Percentiles rank a stretch among this genome's conserved stretches.
Evolutionary conservation across 2,113 vertebrate genomes (phyloP).

Genomic region (Saccopteryx bilineata): DNA sequence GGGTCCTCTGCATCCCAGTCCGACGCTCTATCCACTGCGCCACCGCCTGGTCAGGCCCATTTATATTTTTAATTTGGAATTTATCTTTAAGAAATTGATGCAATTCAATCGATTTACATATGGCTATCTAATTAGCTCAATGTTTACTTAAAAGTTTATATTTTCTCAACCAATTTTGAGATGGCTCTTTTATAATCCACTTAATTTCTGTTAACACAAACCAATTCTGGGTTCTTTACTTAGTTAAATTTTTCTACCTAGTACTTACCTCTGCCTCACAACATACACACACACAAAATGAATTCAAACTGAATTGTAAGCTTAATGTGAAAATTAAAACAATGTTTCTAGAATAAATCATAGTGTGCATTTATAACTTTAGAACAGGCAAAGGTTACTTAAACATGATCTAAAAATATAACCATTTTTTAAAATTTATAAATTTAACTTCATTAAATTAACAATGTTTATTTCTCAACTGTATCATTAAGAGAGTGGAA

Average conservation of each 20-base stretch:
- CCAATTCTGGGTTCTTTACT: neutral
- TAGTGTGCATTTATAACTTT: neutral
- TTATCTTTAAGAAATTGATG: neutral
- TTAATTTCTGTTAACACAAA: neutral
- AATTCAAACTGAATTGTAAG: neutral
- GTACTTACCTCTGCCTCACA: neutral
- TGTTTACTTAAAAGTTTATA: neutral
- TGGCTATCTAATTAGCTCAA: neutral
- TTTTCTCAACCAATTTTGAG: neutral
- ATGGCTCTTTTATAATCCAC: neutral
- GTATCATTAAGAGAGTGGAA: neutral
- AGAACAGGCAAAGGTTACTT: neutral
- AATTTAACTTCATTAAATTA: neutral
- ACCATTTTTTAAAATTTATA: neutral
- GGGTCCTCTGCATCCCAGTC: no score
- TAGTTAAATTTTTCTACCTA: neutral
- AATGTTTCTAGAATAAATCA: neutral
- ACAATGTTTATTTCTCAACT: neutral
- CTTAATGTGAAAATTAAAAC: neutral
- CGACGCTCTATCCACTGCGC: no score
- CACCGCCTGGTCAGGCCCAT: neutral
- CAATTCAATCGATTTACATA: neutral
- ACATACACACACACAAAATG: neutral
- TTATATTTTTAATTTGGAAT: constrained; percentile 14
- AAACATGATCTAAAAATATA: neutral